Evolutionary conservation across 1,140 invertebrate species (phyloP).

Genomic region (Microplitis mediator): DNA sequence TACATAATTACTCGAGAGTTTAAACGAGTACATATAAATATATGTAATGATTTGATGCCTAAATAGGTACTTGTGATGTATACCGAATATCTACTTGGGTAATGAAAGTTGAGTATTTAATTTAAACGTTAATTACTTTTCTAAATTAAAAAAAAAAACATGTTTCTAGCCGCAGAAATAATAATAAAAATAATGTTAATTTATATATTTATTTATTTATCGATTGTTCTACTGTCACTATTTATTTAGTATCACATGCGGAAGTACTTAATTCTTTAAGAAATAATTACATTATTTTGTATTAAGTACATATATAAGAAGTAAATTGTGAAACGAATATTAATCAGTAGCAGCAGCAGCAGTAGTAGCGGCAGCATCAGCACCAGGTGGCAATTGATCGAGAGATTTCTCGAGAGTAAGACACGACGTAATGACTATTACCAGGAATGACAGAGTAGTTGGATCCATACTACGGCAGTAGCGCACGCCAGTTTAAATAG

Average conservation of each 20-base stretch:
- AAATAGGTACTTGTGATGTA: neutral
- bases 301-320: neutral
- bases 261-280: neutral
- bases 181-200: neutral
- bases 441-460: constrained; percentile 24
- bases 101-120: neutral
- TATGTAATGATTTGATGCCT: neutral
- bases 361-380: neutral
- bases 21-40: neutral
- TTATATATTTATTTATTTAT: neutral
- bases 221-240: neutral
- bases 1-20: constrained; percentile 38
- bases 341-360: neutral
- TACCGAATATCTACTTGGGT: no score
- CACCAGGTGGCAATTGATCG: neutral
- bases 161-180: neutral
- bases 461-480: constrained; percentile 27
- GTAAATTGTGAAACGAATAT: constrained; percentile 8
- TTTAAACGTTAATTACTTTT: no score
- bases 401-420: neutral
- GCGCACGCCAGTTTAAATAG: constrained; percentile 47
- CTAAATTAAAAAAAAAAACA: no score
- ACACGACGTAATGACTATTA: constrained; percentile 19
- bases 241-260: neutral
- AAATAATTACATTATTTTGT: neutral